Evolutionary conservation across 2,113 vertebrate species (phyloP).

Genomic region (Arvicanthis niloticus): DNA sequence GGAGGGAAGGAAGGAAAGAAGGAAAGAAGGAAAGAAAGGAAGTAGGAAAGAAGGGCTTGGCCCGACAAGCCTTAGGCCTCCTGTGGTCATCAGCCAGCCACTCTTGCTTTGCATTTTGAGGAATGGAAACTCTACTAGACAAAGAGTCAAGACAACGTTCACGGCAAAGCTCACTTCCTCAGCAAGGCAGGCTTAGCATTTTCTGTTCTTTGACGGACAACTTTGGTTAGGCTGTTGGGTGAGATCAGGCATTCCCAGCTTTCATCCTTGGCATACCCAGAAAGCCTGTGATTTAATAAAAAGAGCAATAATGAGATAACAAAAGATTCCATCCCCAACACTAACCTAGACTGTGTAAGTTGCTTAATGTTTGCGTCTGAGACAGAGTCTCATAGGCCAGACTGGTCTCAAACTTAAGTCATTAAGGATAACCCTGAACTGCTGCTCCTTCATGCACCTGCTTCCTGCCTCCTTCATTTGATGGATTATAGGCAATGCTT

Average conservation of each 20-base stretch:
- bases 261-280: neutral
- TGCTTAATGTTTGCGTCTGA: neutral
- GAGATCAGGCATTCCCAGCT: neutral
- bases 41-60: neutral
- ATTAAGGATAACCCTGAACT: neutral
- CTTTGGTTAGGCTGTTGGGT: neutral
- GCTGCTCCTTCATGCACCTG: neutral
- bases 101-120: constrained; percentile 36
- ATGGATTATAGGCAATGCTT: neutral
- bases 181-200: neutral
- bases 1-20: neutral
- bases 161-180: neutral
- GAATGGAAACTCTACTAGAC: neutral
- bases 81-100: constrained; percentile 3
- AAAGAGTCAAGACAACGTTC: neutral
- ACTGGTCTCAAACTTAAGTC: neutral
- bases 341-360: neutral
- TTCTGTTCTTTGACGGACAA: neutral
- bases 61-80: neutral
- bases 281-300: neutral
- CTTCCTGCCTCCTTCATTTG: neutral
- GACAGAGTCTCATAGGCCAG: neutral
- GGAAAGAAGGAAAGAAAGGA: neutral
- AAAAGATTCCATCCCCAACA: neutral
- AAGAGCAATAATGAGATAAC: neutral